These are phyloP conservation scores for Pyrgilauda ruficollis DNA, from an alignment of 2,113 vertebrate genomes.

Conservation along the genomic window DNA sequence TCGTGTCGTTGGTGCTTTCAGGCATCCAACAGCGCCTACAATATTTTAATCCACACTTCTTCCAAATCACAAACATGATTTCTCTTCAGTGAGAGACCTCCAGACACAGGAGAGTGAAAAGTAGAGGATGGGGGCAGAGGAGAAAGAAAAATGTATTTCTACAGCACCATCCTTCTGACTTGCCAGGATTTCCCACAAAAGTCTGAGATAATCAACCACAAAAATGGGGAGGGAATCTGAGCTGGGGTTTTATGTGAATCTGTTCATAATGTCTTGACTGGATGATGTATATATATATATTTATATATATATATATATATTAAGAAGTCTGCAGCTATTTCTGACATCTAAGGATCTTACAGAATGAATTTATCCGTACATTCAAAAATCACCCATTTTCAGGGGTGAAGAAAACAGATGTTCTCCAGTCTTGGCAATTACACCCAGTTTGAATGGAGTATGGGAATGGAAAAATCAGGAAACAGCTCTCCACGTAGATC, in stretches of 20 bases:
- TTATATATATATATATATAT: too few relatives aligned
- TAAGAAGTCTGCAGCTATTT: background rate
- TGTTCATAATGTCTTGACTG: background rate
- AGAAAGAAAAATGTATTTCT: background rate
- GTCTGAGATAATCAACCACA: background rate
- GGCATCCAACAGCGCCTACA: background rate
- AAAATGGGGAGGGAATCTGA: background rate
- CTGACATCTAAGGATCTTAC: background rate
- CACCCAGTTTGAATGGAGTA: background rate
- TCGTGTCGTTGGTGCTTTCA: background rate
- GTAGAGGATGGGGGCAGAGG: background rate
- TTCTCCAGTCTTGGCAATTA: background rate
- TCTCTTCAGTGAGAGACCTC: background rate
- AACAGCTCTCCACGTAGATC: background rate
- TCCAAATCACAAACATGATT: background rate
- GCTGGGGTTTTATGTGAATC: background rate
- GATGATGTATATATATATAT: too few relatives aligned
- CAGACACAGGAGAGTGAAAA: background rate
- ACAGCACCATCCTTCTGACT: background rate
- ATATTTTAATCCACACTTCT: slow-evolving; percentile 19
- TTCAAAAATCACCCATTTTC: background rate
- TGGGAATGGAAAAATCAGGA: background rate
- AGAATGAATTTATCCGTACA: background rate
- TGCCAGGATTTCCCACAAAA: background rate
- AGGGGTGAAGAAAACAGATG: background rate